Base-by-base conservation (phyloP, 2,888 invertebrate species). In the Archaeoteleia sp. region DNA sequence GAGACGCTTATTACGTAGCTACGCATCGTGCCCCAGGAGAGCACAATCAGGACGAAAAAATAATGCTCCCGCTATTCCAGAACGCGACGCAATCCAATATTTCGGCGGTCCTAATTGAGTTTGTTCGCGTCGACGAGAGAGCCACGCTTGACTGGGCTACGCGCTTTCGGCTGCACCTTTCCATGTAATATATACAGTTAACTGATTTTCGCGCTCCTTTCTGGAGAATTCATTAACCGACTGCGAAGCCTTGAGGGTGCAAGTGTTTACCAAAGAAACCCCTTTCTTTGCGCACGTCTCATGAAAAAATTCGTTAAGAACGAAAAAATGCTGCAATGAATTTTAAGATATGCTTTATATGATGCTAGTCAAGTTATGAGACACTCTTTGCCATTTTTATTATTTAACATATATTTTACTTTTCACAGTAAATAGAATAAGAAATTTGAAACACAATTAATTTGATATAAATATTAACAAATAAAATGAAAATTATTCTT, bases 31-130 rank as follows among this genome's bases (percentile, higher is more conserved):
- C 78, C 83, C 81, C 82, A 62, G 46, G 83, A 81, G 83, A 81
- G 78, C 78, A 75, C 82, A 83, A 83, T 83, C 83, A 83, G 80
- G 77, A 77, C 76, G 61, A 77, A 81, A 82, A 79, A 81, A 81
- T 81, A 81, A 81, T 80, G 78, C 76, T 73, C 72, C 71, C 20
- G 20, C 20, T 20, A 67, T 73, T 71, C 67, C 60, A 42, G 70
- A 72, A 63, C 69, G 51, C 65, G 63, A 49, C 58, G 51, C 71
- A 63, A 74, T 74, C 69, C 75, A 75, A 78, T 78, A 80, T 80
- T 74, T 74, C 74, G 68, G 61, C 62, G 65, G 46, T 53, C 74
- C 70, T 74, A 76, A 80, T 78, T 74, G 72, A 79, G 71, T 75
- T 80, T 70, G 62, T 62, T 66, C 68, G 70, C 42, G 67, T 62